These are phyloP conservation scores for Neolamprologus ventralis DNA, from an alignment of 2,113 vertebrate species.

Conservation along the genomic window DNA sequence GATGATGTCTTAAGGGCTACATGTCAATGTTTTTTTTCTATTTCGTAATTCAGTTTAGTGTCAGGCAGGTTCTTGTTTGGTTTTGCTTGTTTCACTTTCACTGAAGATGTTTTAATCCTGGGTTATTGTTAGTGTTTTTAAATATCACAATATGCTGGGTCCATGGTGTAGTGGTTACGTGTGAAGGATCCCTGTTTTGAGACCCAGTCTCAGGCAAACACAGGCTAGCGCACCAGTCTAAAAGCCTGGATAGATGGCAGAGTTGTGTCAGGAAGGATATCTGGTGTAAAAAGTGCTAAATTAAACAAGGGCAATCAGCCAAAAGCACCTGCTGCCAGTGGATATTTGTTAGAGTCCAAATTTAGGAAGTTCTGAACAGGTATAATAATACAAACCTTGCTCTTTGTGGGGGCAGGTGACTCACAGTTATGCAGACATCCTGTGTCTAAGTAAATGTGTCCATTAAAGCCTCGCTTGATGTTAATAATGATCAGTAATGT, in stretches of 20 bases:
- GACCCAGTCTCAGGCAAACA: not conserved
- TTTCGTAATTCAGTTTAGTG: not conserved
- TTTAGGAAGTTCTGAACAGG: not conserved
- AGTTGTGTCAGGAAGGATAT: not conserved
- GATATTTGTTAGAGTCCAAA: not conserved
- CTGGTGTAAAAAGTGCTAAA: not conserved
- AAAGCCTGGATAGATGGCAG: not conserved
- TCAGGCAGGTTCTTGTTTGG: not conserved
- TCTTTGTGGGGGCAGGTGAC: not conserved
- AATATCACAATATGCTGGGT: not conserved
- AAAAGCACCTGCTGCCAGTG: not conserved
- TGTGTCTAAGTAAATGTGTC: not conserved
- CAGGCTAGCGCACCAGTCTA: not conserved
- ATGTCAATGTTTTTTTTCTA: not conserved
- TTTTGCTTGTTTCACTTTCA: not conserved
- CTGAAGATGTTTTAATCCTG: not conserved
- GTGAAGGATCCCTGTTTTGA: not conserved
- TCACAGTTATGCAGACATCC: not conserved
- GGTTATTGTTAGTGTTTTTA: not conserved
- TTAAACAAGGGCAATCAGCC: not conserved
- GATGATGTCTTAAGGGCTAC: not conserved
- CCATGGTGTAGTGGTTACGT: not conserved
- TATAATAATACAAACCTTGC: not conserved
- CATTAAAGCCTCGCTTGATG: not conserved
- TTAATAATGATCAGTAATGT: not conserved